Percentiles rank a stretch among this genome's conserved stretches.
Evolutionary conservation across 2,797 vertebrate species (phyloP).

Genomic region (Nannoperca australis): DNA sequence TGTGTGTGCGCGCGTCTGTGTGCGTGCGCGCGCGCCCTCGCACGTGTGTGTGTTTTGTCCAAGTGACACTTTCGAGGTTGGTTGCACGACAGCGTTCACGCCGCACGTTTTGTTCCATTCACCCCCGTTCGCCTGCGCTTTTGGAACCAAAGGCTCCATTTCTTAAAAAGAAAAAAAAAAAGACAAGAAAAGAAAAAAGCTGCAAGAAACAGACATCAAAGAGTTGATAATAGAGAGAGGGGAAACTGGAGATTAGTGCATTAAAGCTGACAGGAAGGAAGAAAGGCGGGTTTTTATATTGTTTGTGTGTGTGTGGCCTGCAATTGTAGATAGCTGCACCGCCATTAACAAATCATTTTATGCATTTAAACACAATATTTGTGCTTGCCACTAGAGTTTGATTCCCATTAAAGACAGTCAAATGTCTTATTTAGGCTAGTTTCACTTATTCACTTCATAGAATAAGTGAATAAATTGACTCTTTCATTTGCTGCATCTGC

Average conservation of each 20-base stretch:
- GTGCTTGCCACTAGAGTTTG: neutral
- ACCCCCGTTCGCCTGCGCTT: neutral
- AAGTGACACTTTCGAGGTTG: constrained; percentile 8
- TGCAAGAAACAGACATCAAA: constrained; percentile 50
- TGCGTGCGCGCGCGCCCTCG: neutral
- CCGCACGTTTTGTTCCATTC: constrained; percentile 9
- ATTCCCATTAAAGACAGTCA: neutral
- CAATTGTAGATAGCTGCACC: neutral
- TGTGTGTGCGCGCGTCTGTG: neutral
- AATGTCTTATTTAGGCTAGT: neutral
- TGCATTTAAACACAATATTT: constrained; percentile 13
- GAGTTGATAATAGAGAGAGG: constrained; percentile 32
- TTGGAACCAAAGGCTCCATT: constrained; percentile 30
- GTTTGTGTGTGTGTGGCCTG: neutral
- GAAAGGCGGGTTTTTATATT: constrained; percentile 7
- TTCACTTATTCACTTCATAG: constrained; percentile 16
- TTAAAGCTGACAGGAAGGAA: constrained; percentile 34
- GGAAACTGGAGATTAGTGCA: constrained; percentile 21
- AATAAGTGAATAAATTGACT: neutral
- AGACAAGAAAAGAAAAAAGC: constrained; percentile 13
- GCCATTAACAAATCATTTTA: neutral
- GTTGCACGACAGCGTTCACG: neutral
- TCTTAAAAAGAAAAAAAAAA: neutral
- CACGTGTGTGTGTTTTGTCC: constrained; percentile 5
- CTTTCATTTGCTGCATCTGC: constrained; percentile 3